These are phyloP conservation scores for Eulemur mongoz DNA, from an alignment of 2,797 vertebrate genomes.

Conservation along the genomic window DNA sequence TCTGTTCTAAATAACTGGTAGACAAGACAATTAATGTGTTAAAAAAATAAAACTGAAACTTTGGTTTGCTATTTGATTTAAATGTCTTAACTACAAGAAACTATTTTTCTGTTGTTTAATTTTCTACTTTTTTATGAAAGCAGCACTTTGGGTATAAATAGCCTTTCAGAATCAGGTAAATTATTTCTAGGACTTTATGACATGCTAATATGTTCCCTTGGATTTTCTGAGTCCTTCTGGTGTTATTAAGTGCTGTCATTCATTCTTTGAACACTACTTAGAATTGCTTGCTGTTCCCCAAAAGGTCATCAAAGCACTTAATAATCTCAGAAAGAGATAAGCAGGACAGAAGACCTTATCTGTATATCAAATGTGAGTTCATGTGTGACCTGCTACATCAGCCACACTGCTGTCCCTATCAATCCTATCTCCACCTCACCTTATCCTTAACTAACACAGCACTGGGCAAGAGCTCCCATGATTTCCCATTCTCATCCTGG, in stretches of 20 bases:
- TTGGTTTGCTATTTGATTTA: slow-evolving; percentile 15
- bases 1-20: neutral
- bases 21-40: neutral
- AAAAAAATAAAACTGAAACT: neutral
- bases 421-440: neutral
- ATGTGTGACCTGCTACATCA: neutral
- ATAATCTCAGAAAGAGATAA: slow-evolving; percentile 62
- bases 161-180: slow-evolving; percentile 34
- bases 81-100: slow-evolving; percentile 22
- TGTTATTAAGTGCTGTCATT: slow-evolving; percentile 43
- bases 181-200: slow-evolving; percentile 48
- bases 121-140: slow-evolving; percentile 21
- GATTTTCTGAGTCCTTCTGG: slow-evolving; percentile 28
- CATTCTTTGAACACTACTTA: slow-evolving; percentile 52
- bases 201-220: slow-evolving; percentile 45
- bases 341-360: slow-evolving; percentile 37
- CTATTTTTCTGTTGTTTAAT: neutral
- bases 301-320: slow-evolving; percentile 65
- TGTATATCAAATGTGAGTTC: slow-evolving; percentile 60
- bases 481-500: neutral
- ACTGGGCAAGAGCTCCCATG: neutral
- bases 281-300: slow-evolving; percentile 32
- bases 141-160: slow-evolving; percentile 30
- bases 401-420: slow-evolving; percentile 3
- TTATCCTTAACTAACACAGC: neutral